Evolutionary conservation across 2,888 invertebrate genomes (phyloP).

Genomic region (Prenolepis imparis): DNA sequence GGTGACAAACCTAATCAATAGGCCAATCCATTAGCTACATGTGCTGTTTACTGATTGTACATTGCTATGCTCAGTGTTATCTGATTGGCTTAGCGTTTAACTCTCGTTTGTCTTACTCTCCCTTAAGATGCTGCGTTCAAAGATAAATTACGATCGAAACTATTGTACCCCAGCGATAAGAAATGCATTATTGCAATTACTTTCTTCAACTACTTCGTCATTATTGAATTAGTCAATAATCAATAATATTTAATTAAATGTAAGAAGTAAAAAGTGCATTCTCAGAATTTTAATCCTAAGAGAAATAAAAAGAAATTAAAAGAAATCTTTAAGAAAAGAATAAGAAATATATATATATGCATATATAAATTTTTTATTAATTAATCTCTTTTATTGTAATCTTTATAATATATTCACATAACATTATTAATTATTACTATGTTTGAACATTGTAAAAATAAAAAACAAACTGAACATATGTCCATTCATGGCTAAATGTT

Average conservation of each 20-base stretch:
- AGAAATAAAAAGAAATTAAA: not conserved
- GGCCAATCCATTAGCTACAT: slow-evolving; percentile 65
- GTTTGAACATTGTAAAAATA: not conserved
- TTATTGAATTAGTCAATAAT: slow-evolving; percentile 12
- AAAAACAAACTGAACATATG: not conserved
- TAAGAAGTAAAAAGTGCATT: slow-evolving; percentile 3
- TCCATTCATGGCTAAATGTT: slow-evolving; percentile 14
- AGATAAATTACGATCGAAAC: slow-evolving; percentile 23
- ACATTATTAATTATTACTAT: not conserved
- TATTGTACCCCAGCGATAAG: not conserved
- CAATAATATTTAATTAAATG: not conserved
- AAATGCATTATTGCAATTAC: slow-evolving; percentile 28
- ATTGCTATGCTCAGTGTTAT: slow-evolving; percentile 58
- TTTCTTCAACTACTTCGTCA: not conserved
- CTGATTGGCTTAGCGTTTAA: slow-evolving; percentile 60
- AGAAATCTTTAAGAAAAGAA: not conserved
- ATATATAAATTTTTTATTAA: not conserved
- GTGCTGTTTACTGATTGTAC: slow-evolving; percentile 69
- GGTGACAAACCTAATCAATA: slow-evolving; percentile 68
- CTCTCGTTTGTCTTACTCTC: slow-evolving; percentile 36
- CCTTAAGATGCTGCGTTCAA: slow-evolving; percentile 31
- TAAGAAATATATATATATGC: not conserved
- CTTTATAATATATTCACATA: not conserved
- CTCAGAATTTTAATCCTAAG: not conserved
- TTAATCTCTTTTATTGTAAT: not conserved